phyloP scores from a whole-genome alignment of 2,797 vertebrate species.

The Phrynocephalus forsythii region DNA sequence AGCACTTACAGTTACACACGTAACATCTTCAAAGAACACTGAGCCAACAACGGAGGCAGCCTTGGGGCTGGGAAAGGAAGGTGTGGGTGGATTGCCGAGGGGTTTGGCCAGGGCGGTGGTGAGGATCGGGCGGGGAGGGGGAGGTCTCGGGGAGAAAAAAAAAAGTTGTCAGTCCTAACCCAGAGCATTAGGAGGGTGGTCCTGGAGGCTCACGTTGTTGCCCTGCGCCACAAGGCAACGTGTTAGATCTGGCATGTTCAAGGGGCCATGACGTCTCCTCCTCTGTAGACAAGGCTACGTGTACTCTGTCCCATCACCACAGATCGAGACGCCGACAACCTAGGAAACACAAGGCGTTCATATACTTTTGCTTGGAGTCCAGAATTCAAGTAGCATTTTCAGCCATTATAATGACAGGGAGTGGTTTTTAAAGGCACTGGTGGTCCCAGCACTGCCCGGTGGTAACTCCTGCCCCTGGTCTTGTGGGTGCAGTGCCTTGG shows the following conservation, averaged over 20 bases:
- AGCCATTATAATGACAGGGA: background rate
- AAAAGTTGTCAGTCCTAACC: no score
- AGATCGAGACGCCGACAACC: background rate
- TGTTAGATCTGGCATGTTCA: background rate
- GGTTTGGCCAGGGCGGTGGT: background rate
- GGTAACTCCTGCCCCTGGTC: background rate
- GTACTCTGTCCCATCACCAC: background rate
- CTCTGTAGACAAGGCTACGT: background rate
- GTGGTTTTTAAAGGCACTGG: background rate
- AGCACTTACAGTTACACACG: conserved; percentile 15
- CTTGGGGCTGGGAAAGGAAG: background rate
- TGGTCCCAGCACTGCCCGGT: background rate
- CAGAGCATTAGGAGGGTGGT: no score
- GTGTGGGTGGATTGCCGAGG: background rate
- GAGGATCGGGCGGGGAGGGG: no score
- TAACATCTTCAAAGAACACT: background rate
- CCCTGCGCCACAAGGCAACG: no score
- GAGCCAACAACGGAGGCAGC: background rate
- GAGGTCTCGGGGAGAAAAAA: no score
- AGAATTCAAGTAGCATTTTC: background rate
- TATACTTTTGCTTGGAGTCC: no score
- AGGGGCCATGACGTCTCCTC: background rate
- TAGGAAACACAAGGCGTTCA: background rate
- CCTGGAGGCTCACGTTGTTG: background rate
- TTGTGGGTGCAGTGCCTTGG: background rate